A percentile compares a stretch with the other conserved stretches of the same genome.
Evolutionary conservation across 1,140 invertebrate species (phyloP).

Genomic region (Eubasilissa regina): DNA sequence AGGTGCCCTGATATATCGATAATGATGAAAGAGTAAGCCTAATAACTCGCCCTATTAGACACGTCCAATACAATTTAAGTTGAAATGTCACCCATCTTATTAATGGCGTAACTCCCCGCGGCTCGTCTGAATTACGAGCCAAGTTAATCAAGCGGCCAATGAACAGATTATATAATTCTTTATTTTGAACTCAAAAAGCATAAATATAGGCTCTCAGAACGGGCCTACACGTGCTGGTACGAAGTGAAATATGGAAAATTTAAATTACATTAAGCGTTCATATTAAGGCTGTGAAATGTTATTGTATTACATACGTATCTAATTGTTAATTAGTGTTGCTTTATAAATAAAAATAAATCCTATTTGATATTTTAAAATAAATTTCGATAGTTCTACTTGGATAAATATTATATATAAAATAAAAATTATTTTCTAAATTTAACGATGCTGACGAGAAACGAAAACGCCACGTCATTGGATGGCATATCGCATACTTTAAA

Average conservation of each 20-base stretch:
- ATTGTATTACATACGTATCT: no score
- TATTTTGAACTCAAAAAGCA: constrained; percentile 33
- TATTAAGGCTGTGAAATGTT: no score
- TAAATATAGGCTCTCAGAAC: constrained; percentile 28
- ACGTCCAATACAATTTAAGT: constrained; percentile 47
- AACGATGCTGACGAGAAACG: no score
- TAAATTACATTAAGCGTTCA: background rate
- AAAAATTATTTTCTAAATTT: no score
- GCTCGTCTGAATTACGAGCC: constrained; percentile 39
- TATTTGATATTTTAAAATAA: no score
- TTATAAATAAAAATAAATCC: no score
- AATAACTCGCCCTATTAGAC: constrained; percentile 46
- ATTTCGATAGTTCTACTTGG: no score
- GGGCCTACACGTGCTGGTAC: background rate
- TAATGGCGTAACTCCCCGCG: constrained; percentile 41
- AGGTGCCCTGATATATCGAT: constrained; percentile 11
- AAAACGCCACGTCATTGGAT: no score
- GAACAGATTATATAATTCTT: constrained; percentile 37
- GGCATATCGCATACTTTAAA: no score
- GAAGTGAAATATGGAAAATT: constrained; percentile 1
- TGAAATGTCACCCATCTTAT: constrained; percentile 45
- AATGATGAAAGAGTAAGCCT: constrained; percentile 32
- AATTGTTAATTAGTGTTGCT: no score
- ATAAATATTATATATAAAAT: no score
- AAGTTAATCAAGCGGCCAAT: constrained; percentile 34